Conservation (phyloP, 30 jellyfish, hydroid and myxozoan species). For the Chrysaora quinquecirrha region DNA sequence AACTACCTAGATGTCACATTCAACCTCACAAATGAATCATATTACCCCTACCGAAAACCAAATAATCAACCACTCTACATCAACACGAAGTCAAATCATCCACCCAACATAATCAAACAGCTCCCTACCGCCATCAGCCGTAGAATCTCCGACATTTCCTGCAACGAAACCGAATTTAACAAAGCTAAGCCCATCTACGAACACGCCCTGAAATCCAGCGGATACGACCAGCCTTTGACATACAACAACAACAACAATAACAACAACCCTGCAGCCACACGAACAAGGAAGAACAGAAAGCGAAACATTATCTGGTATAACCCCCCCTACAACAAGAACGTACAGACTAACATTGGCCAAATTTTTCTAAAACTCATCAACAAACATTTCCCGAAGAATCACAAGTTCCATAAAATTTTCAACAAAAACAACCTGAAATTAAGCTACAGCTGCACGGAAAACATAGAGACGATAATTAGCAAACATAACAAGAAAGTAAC, state of each 20-base stretch:
- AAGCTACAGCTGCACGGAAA: conserved; percentile 14
- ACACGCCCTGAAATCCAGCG: conserved; percentile 49
- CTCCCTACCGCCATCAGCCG: conserved; percentile 51
- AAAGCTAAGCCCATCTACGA: conserved; percentile 67
- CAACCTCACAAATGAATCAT: conserved; percentile 25
- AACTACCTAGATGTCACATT: conserved; percentile 60
- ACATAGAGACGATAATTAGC: background rate
- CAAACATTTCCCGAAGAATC: background rate
- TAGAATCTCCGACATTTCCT: conserved; percentile 50
- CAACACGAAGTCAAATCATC: conserved; percentile 77
- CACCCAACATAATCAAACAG: conserved; percentile 64
- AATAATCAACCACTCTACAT: conserved; percentile 64
- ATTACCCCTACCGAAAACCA: conserved; percentile 74
- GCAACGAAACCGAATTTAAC: conserved; percentile 65
- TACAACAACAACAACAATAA: conserved; percentile 26
- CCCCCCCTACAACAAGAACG: conserved; percentile 71
- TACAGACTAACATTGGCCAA: conserved; percentile 72
- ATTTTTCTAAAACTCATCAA: conserved; percentile 6
- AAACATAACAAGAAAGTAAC: background rate
- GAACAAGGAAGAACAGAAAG: conserved; percentile 12
- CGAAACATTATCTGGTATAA: conserved; percentile 63
- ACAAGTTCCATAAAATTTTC: conserved; percentile 10
- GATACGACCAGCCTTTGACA: conserved; percentile 16
- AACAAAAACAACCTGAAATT: conserved; percentile 3
- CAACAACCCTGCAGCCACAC: conserved; percentile 14